Evolutionary conservation across 2,888 invertebrate species (phyloP), one percentile per base, ranked within the genome.

Genomic region (Pogonocherus hispidulus): DNA sequence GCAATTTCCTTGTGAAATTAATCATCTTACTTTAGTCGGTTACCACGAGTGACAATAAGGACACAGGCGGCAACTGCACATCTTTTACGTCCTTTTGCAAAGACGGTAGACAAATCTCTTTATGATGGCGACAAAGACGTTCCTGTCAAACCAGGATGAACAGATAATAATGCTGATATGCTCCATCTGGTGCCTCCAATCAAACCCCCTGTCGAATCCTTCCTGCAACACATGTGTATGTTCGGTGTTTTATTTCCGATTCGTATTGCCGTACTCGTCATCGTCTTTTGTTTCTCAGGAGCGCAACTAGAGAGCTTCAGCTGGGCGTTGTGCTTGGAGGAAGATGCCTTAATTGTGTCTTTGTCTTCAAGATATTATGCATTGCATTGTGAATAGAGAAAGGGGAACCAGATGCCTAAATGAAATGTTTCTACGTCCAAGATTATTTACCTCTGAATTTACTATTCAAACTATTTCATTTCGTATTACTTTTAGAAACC

Each of bases 181-280:
- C 79, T 79, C 81, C 81, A 81, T 81, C 81, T 82, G 81, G 79
- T 78, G 78, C 80, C 80, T 78, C 80, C 81, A 81, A 82, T 82
- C 82, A 80, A 79, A 79, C 77, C 78, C 77, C 73, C 79, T 79
- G 78, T 81, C 80, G 80, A 79, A 79, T 78, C 79, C 78, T 78
- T 79, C 75, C 78, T 76, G 76, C 70, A 69, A 64, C 77, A 77
- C 70, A 71, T 77, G 76, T 77, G 76, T 76, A 74, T 72, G 70
- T 70, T 69, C 70, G 68, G 54, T 65, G 67, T 66, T 64, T 71
- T 72, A 74, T 74, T 74, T 72, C 74, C 74, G 74, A 71, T 73
- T 75, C 59, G 66, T 69, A 72, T 74, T 69, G 71, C 72, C 23
- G 63, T 46, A n/a, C n/a, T 63, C 16, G 47, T 51, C 35, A 8